Base-by-base conservation (phyloP, 1,140 invertebrate species). In the Bombus cullumanus region DNA sequence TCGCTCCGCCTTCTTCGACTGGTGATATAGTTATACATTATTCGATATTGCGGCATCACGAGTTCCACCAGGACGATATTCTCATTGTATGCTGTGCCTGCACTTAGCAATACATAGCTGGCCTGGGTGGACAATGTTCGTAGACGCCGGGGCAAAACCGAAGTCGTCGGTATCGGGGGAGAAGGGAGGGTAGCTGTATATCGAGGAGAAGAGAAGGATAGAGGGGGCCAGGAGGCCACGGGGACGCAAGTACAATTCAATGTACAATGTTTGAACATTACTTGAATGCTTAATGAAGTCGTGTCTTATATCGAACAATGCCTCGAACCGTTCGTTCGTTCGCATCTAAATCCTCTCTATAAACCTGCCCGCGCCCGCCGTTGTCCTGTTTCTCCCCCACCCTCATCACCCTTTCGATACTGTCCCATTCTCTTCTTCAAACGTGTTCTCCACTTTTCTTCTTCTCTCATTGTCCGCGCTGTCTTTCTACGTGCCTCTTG, bases 251-350 rank as follows among this genome's bases (percentile, higher is more conserved):
- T 91, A 91, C 91, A 88, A 93, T 92, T 90, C 91, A 88, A 91
- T 90, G 91, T 92, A 92, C 92, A 92, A 91, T 92, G 93, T 94
- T 93, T 91, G 93, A 93, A 93, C 94, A 94, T 94, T 94, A 93
- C 92, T 93, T 92, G 93, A 94, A 95, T 94, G 91, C 94, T 92
- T 93, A 94, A 95, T 93, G 92, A 94, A 93, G 93, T 94, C 93
- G 91, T 94, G 91, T 94, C 91, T 93, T 94, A 92, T 94, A 93
- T 93, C 93, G 92, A 94, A 94, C 93, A 94, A 95, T 94, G 93
- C 92, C 90, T 91, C 89, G 89, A 90, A 93, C 88, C 81, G 89
- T 92, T 93, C 90, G 87, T 84, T 79, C 90, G 69, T 87, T 88
- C 87, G 89, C 91, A 92, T 92, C 87, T 88, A 90, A 91, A 92